Evolutionary conservation across 2,113 vertebrate genomes (phyloP).

Genomic region (Cercocebus atys): DNA sequence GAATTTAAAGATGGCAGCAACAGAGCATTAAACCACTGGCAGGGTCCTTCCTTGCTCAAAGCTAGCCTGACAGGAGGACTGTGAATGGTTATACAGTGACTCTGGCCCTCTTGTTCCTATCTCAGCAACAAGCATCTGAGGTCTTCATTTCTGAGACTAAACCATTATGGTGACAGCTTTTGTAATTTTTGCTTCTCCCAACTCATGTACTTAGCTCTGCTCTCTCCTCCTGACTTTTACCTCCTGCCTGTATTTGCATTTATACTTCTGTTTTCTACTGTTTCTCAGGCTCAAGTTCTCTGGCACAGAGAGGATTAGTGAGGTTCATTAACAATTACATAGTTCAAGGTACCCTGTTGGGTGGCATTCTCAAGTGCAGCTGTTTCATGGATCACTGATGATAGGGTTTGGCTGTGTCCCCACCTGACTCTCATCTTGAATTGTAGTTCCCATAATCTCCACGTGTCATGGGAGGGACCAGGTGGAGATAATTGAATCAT

Average conservation of each 20-base stretch:
- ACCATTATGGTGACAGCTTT: neutral
- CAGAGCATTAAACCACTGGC: too few relatives aligned
- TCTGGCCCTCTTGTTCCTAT: neutral
- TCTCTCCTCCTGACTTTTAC: neutral
- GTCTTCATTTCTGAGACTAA: neutral
- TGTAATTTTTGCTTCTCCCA: neutral
- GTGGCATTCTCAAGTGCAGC: neutral
- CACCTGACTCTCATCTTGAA: too few relatives aligned
- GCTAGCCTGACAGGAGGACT: fast-evolving
- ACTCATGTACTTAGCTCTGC: neutral
- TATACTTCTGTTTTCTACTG: neutral
- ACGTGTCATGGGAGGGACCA: too few relatives aligned
- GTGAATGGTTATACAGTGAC: neutral
- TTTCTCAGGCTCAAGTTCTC: neutral
- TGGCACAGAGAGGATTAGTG: neutral
- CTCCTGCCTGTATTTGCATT: neutral
- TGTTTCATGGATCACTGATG: neutral
- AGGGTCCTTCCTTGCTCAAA: neutral
- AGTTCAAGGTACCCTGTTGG: neutral
- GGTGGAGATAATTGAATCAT: too few relatives aligned
- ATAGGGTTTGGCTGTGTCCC: too few relatives aligned
- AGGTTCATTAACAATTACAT: neutral
- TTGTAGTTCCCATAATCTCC: too few relatives aligned
- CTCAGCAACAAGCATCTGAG: neutral
- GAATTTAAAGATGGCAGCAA: slow-evolving; percentile 1